A percentile compares a stretch with the other conserved stretches of the same genome.
Evolutionary conservation across 2,888 invertebrate genomes (phyloP).

Genomic region (Ramazzottius varieornatus): DNA sequence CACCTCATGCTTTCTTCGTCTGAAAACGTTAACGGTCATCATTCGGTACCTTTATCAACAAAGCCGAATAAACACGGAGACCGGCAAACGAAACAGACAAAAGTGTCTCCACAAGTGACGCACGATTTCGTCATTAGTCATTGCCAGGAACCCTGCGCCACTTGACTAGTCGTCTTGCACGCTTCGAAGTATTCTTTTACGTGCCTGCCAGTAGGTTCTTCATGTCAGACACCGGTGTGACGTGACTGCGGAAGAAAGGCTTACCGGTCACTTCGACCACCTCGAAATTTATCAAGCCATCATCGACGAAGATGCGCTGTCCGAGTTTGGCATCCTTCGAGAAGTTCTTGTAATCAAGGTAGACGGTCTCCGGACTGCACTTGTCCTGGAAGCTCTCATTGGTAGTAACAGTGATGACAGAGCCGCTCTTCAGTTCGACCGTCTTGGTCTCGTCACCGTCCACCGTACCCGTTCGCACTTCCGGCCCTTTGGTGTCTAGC

Average conservation of each 20-base stretch:
- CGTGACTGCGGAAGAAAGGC: neutral
- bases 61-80: no score
- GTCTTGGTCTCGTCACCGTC: slow-evolving; percentile 6
- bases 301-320: slow-evolving; percentile 8
- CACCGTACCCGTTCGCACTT: slow-evolving; percentile 7
- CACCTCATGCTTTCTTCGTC: slow-evolving; percentile 5
- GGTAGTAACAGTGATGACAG: slow-evolving; percentile 7
- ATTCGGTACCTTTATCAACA: no score
- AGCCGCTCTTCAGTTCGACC: slow-evolving; percentile 7
- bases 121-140: no score
- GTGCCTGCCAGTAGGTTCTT: no score
- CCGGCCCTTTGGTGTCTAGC: slow-evolving; percentile 8
- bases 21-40: neutral
- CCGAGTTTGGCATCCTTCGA: slow-evolving; percentile 5
- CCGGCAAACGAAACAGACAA: no score
- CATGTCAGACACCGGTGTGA: no score
- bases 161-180: no score
- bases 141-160: no score
- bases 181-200: no score
- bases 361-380: slow-evolving; percentile 6
- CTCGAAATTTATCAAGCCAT: slow-evolving; percentile 7
- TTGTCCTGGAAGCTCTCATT: slow-evolving; percentile 7
- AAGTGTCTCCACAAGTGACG: no score
- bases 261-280: slow-evolving; percentile 6
- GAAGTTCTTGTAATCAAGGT: slow-evolving; percentile 9